phyloP scores from a whole-genome alignment of 2,113 vertebrate species.

The Psilopogon haemacephalus region DNA sequence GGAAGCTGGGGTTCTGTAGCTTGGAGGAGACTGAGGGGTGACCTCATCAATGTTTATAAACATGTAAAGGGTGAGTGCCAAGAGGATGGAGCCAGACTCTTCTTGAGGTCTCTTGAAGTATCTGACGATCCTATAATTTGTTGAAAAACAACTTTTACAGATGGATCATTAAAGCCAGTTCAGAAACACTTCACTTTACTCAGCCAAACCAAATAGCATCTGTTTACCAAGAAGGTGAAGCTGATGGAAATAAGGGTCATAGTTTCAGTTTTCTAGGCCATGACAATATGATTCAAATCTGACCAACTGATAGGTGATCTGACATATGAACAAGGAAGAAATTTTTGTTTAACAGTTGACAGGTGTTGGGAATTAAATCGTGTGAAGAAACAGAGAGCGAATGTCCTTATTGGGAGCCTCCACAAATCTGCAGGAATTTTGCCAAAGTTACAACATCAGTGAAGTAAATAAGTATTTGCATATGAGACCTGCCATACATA shows the following conservation, averaged over 20 bases:
- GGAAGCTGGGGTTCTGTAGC: too few species aligned
- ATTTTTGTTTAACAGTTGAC: neutral
- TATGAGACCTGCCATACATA: neutral
- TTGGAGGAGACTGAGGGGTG: too few species aligned
- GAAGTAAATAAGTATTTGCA: neutral
- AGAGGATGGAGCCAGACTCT: too few species aligned
- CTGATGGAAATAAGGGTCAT: neutral
- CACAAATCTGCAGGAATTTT: neutral
- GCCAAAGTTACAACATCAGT: neutral
- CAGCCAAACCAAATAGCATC: neutral
- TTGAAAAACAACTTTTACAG: neutral
- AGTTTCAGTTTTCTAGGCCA: neutral
- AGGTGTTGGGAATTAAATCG: neutral
- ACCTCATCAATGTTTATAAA: too few species aligned
- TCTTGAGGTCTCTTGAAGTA: too few species aligned
- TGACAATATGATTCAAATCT: neutral
- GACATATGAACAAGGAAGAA: neutral
- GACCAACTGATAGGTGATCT: neutral
- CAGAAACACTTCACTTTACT: neutral
- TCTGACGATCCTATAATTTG: neutral
- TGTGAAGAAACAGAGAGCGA: neutral
- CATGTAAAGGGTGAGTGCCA: too few species aligned
- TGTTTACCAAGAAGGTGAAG: conserved; percentile 8
- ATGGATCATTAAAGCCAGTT: neutral
- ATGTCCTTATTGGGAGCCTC: neutral